Conservation (phyloP, 2,888 invertebrate species). For the Zaprionus obscuricornis region DNA sequence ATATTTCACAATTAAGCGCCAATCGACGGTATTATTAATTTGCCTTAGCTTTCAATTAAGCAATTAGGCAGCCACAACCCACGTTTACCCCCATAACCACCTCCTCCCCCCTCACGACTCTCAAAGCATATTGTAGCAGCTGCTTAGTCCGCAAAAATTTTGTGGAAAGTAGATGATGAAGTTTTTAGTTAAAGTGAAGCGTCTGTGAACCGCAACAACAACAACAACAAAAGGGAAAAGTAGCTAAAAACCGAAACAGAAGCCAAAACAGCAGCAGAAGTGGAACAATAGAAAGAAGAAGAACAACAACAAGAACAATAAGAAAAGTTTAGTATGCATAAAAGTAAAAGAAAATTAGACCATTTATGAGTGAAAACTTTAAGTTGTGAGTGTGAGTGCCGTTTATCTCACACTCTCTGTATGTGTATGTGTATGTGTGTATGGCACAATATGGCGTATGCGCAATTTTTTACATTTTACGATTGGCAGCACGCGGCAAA, state of each 20-base stretch:
- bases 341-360: conserved; percentile 57
- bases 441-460: conserved; percentile 44
- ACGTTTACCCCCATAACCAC: conserved; percentile 7
- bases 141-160: conserved; percentile 29
- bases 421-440: conserved; percentile 2
- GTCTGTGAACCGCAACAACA: conserved; percentile 2
- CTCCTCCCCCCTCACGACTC: conserved; percentile 1
- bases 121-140: conserved; percentile 1
- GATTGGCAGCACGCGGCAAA: conserved; percentile 63
- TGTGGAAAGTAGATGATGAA: conserved; percentile 17
- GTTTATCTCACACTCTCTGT: background rate
- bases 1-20: conserved; percentile 74
- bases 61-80: conserved; percentile 52
- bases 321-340: conserved; percentile 27
- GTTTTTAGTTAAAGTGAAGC: conserved; percentile 15
- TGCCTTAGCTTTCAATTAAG: conserved; percentile 73
- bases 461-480: conserved; percentile 61
- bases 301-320: conserved; percentile 5
- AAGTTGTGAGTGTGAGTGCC: background rate
- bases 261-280: conserved; percentile 23
- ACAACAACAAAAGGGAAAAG: conserved; percentile 26
- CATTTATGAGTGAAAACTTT: conserved; percentile 65
- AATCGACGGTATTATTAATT: conserved; percentile 71
- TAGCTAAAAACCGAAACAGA: conserved; percentile 1
- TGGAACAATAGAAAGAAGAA: conserved; percentile 22